Conservation (phyloP, 1,140 invertebrate genomes). For the Magallana ariakensis region DNA sequence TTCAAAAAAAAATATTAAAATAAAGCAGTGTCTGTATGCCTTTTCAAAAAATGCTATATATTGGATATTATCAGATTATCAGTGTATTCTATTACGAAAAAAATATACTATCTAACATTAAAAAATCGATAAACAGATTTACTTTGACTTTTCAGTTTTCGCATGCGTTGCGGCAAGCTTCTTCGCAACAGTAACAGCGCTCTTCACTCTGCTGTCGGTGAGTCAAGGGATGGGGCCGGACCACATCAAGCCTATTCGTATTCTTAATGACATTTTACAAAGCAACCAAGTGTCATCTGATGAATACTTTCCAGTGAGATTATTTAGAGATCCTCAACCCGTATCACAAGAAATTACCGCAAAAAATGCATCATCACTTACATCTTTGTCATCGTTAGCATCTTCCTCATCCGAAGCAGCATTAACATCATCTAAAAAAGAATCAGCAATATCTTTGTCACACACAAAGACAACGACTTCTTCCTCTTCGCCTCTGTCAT, state of each 20-base stretch:
- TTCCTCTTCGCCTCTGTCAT: neutral
- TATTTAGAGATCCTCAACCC: neutral
- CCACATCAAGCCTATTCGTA: neutral
- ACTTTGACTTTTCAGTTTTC: neutral
- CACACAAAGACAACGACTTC: neutral
- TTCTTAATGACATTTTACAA: neutral
- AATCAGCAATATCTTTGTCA: neutral
- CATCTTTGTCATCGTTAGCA: neutral
- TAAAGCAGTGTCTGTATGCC: too few species aligned
- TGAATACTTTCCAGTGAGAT: neutral
- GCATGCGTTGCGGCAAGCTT: slow-evolving; percentile 4
- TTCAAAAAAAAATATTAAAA: too few species aligned
- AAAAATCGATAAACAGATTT: too few species aligned
- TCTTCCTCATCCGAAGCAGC: neutral
- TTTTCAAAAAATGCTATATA: too few species aligned
- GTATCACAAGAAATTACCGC: neutral
- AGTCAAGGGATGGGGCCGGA: neutral
- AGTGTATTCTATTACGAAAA: too few species aligned
- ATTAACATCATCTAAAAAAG: neutral
- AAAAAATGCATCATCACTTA: neutral
- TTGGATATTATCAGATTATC: too few species aligned
- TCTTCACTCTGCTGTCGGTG: neutral
- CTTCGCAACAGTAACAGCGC: neutral
- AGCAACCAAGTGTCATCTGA: neutral
- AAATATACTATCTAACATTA: too few species aligned